These are phyloP conservation scores for Arenicola marina DNA, from an alignment of 2,888 invertebrate genomes.

Conservation along the genomic window DNA sequence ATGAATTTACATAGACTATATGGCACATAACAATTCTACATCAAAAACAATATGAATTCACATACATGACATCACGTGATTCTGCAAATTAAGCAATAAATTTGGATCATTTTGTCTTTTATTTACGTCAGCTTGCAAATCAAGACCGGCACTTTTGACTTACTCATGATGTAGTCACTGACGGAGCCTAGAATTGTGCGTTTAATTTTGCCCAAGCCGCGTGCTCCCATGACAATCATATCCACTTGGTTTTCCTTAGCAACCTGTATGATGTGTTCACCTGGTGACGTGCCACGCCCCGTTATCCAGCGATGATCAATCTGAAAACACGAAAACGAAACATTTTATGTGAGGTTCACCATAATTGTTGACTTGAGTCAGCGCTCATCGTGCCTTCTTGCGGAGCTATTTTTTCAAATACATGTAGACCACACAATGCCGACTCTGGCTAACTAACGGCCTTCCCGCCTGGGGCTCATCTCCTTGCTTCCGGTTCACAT, in stretches of 20 bases:
- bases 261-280: constrained; percentile 25
- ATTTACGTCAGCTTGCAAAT: constrained; percentile 23
- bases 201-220: constrained; percentile 32
- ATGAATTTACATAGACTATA: too few species aligned
- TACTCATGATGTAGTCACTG: constrained; percentile 32
- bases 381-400: too few species aligned
- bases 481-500: too few species aligned
- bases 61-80: too few species aligned
- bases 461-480: too few species aligned
- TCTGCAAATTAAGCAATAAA: too few species aligned
- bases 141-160: constrained; percentile 28
- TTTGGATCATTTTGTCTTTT: neutral
- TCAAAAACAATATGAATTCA: too few species aligned
- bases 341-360: neutral
- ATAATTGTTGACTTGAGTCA: neutral
- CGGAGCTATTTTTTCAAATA: too few species aligned
- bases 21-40: too few species aligned
- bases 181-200: constrained; percentile 33
- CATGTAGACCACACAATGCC: too few species aligned
- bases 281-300: constrained; percentile 23
- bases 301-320: constrained; percentile 32
- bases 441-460: too few species aligned
- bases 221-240: constrained; percentile 34
- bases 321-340: constrained; percentile 14
- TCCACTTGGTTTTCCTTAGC: constrained; percentile 25